These are phyloP conservation scores for Prunella fulvescens DNA, from an alignment of 2,113 vertebrate genomes.

Conservation along the genomic window DNA sequence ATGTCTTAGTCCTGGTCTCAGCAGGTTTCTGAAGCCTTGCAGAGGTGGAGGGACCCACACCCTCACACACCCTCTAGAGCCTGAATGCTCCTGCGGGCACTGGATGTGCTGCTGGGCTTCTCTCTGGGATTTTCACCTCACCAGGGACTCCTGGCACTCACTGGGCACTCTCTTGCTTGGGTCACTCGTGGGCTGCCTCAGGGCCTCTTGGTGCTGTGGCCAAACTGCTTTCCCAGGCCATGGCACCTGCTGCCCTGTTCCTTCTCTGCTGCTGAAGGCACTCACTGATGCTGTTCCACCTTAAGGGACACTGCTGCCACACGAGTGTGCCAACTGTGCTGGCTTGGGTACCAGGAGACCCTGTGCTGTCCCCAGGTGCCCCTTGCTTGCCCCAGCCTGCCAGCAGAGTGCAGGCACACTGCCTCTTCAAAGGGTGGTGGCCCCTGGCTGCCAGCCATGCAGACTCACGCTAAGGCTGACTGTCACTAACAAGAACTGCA, in stretches of 20 bases:
- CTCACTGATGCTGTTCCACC: neutral
- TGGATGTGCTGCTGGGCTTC: neutral
- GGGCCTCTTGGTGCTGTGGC: accelerated
- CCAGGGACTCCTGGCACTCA: neutral
- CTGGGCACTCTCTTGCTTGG: neutral
- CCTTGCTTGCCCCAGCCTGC: no score
- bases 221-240: neutral
- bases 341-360: neutral
- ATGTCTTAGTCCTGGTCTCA: neutral
- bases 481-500: neutral
- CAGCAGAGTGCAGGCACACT: neutral
- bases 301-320: neutral
- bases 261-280: neutral
- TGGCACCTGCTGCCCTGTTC: neutral
- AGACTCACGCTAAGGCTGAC: accelerated
- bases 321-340: neutral
- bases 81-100: neutral
- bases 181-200: neutral
- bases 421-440: neutral
- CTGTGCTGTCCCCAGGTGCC: neutral
- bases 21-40: neutral
- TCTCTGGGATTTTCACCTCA: neutral
- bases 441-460: neutral
- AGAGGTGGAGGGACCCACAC: neutral
- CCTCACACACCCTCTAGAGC: accelerated